Evolutionary conservation across 1,140 invertebrate species (phyloP).

Genomic region (Sycobia sp.): DNA sequence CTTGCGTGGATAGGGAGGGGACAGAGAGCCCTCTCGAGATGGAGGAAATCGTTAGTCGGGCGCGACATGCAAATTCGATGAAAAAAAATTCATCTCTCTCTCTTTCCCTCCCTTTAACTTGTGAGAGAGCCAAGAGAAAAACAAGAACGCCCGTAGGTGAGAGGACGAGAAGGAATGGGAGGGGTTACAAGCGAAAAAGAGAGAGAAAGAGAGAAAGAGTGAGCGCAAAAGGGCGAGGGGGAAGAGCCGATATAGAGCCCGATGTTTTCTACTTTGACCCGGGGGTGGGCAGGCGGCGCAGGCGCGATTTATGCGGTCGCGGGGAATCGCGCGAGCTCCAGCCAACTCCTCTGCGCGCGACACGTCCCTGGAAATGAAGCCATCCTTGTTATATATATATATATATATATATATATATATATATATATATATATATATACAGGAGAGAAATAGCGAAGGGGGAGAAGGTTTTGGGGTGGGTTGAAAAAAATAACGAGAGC

Average conservation of each 20-base stretch:
- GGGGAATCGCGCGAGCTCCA: slow-evolving; percentile 37
- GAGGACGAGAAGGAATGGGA: slow-evolving; percentile 1
- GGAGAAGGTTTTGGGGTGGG: neutral
- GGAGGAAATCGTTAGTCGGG: slow-evolving; percentile 49
- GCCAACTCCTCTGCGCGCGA: slow-evolving; percentile 39
- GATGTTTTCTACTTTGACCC: slow-evolving; percentile 36
- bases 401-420: too few species aligned
- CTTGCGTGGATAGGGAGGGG: slow-evolving; percentile 23
- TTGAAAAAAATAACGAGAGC: slow-evolving; percentile 29
- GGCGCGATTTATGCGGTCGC: slow-evolving; percentile 44
- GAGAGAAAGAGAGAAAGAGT: too few species aligned
- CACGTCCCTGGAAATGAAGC: slow-evolving; percentile 40
- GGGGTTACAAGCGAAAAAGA: neutral
- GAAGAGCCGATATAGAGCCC: neutral
- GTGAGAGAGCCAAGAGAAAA: slow-evolving; percentile 21
- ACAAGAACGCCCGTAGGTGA: neutral
- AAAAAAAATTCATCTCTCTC: slow-evolving; percentile 37
- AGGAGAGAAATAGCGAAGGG: too few species aligned
- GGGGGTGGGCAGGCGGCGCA: too few species aligned
- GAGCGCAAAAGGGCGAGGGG: neutral
- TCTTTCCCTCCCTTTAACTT: neutral
- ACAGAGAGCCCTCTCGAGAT: slow-evolving; percentile 30
- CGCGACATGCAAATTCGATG: slow-evolving; percentile 49
- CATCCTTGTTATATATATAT: too few species aligned
- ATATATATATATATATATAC: too few species aligned